Evolutionary conservation across 2,113 vertebrate species (phyloP).

Genomic region (Prunella himalayana): DNA sequence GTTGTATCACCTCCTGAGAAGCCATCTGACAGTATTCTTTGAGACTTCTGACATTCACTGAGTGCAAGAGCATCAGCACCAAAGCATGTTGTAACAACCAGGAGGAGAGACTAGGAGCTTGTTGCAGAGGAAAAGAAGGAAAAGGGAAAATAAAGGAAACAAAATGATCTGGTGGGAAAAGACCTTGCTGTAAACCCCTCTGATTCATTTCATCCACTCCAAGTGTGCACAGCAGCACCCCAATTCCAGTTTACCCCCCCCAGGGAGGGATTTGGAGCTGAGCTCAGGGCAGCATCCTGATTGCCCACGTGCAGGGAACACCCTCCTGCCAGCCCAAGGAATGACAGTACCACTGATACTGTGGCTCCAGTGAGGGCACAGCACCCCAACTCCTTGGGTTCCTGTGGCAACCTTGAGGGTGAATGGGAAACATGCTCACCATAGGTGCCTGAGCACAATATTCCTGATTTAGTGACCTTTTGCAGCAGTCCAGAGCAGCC

Average conservation of each 20-base stretch:
- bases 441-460: fast-evolving
- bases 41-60: not conserved
- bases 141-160: not conserved
- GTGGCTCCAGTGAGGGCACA: fast-evolving
- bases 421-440: not conserved
- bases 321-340: not conserved
- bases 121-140: not conserved
- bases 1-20: not conserved
- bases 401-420: not conserved
- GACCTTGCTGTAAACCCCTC: not conserved
- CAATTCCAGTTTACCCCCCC: not conserved
- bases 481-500: not conserved
- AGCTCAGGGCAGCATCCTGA: not conserved
- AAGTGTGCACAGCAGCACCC: not conserved
- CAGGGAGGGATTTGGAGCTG: not conserved
- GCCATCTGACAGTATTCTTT: not conserved
- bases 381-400: not conserved
- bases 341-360: not conserved
- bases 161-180: fast-evolving
- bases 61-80: not conserved
- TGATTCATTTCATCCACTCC: not conserved
- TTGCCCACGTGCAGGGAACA: fast-evolving
- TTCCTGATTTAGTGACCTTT: not conserved
- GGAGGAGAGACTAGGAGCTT: not conserved
- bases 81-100: not conserved